Evolutionary conservation across 2,888 invertebrate species (phyloP), one percentile per base, ranked within the genome.

Genomic region (Pollenia amentaria): DNA sequence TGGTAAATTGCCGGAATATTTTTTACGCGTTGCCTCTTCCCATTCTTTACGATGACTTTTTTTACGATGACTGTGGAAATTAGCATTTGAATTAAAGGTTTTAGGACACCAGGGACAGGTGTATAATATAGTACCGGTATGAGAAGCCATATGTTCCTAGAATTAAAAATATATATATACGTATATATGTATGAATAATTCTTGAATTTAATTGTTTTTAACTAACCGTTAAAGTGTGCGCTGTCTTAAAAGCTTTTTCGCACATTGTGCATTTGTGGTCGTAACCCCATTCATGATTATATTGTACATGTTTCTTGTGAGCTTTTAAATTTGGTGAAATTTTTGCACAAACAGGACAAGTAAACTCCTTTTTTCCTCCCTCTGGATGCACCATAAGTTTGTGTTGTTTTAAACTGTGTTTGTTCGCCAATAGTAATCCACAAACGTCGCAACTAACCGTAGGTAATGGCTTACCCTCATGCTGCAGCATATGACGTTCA

Each of bases 61-160:
- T 85, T 92, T 92, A 44, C 92, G 91, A 88, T 92, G 92, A 1
- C 91, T 90, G 87, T 92, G 91, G 90, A 92, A 91, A 76, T 92
- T 92, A 1, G 90, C 92, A 88, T 91, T 91, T n/a, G 92, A 92
- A 67, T 91, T 91, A 67, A 92, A 92, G 10, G 92, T 92, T 88
- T 91, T 91, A 10, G 91, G 91, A 72, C 92, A 92, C 87, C 91
- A 91, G 12, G 90, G 90, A 65, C 92, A 92, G 3, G 91, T 91
- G 80, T 92, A 92, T 16, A 92, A 72, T 14, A 90, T 90, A 79
- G 91, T 92, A 7, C 90, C 89, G 1, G 92, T 92, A 29, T 92
- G 92, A 4, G 91, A 91, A 64, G 93, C 91, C 91, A 92, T 90
- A 81, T 93, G 93, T 69, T 93, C 93, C 92, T 93, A 42, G 10